phyloP scores from a whole-genome alignment of 2,113 vertebrate genomes.

The Chrysemys picta region DNA sequence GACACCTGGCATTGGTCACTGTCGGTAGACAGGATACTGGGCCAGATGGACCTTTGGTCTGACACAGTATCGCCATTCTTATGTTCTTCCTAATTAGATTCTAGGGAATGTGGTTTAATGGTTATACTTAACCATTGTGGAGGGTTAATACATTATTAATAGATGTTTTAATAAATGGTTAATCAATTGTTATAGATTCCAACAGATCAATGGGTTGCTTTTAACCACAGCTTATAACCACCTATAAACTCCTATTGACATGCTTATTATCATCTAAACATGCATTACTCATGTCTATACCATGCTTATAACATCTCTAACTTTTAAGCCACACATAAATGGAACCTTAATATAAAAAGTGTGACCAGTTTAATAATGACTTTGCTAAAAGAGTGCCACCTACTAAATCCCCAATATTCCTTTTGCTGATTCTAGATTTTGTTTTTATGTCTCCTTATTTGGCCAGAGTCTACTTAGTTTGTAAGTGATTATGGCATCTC shows the following conservation, averaged over 20 bases:
- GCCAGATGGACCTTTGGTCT: too few species aligned
- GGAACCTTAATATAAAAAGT: not conserved
- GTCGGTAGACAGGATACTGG: too few species aligned
- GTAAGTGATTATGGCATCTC: not conserved
- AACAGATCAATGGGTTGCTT: not conserved
- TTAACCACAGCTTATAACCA: not conserved
- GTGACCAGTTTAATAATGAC: not conserved
- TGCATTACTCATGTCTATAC: not conserved
- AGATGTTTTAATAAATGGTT: not conserved
- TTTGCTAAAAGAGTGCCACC: not conserved
- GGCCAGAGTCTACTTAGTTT: not conserved
- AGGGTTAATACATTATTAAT: not conserved
- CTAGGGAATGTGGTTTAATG: rapidly evolving
- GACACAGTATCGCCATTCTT: too few species aligned
- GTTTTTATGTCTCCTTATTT: not conserved
- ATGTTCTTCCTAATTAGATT: not conserved
- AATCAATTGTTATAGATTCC: not conserved
- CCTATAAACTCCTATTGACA: not conserved
- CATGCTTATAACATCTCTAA: not conserved
- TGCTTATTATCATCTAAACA: not conserved
- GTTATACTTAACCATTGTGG: not conserved
- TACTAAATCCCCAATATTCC: not conserved
- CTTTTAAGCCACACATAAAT: not conserved
- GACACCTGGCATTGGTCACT: too few species aligned
- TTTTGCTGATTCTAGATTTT: not conserved